Conservation (phyloP, 2,113 vertebrate species). For the Malurus cyaneus region DNA sequence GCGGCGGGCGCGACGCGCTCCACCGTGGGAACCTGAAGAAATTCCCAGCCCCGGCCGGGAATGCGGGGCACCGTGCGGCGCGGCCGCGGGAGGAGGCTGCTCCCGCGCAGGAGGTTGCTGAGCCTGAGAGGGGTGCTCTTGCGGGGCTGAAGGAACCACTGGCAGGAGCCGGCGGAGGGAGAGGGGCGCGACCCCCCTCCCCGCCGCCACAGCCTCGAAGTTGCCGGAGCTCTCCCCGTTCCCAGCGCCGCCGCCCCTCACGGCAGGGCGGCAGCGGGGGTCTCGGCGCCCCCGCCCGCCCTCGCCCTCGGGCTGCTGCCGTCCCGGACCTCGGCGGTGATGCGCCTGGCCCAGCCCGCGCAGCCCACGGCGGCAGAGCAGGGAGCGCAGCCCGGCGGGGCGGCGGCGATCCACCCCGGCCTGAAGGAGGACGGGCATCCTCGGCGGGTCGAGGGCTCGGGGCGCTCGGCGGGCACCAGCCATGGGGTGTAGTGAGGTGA, state of each 20-base stretch:
- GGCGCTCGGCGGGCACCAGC: conserved; percentile 1
- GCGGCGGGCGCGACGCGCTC: background rate
- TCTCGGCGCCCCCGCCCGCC: background rate
- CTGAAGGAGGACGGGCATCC: conserved; percentile 40
- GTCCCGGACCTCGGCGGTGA: conserved; percentile 52
- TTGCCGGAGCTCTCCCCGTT: background rate
- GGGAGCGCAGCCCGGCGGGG: conserved; percentile 25
- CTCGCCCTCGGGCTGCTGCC: background rate
- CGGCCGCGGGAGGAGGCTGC: background rate
- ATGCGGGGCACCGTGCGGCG: background rate
- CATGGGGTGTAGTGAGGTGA: conserved; percentile 72
- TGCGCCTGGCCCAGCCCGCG: conserved; percentile 29
- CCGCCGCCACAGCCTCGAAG: background rate
- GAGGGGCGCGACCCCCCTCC: background rate
- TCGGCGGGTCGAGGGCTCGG: background rate
- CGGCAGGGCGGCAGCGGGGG: background rate
- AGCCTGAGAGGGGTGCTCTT: background rate
- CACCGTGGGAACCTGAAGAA: background rate
- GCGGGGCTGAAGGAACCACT: conserved; percentile 6
- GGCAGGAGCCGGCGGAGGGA: background rate
- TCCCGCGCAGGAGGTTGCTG: background rate
- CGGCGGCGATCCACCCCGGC: background rate
- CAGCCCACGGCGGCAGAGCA: background rate
- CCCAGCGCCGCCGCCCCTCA: background rate
- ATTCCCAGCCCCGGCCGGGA: background rate